Evolutionary conservation across 2,113 vertebrate species (phyloP).

Genomic region (Aspiorhynchus laticeps): DNA sequence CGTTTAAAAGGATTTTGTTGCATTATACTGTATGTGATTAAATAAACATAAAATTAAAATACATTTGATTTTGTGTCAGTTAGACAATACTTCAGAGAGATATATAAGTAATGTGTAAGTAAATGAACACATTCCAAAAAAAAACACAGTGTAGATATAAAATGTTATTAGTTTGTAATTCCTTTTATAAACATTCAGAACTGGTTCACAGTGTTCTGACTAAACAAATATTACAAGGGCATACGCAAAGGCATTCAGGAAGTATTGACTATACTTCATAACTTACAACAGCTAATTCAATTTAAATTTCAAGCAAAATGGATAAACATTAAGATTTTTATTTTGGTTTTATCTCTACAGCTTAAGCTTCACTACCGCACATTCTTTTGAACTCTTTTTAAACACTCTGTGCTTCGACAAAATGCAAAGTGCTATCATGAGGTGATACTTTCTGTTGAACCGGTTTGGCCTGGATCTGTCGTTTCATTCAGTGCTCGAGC

Average conservation of each 20-base stretch:
- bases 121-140: neutral
- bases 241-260: neutral
- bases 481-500: slow-evolving; percentile 34
- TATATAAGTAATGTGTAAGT: neutral
- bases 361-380: neutral
- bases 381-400: slow-evolving; percentile 46
- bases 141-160: neutral
- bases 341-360: neutral
- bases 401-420: slow-evolving; percentile 42
- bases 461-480: slow-evolving; percentile 64
- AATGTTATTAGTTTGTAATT: neutral
- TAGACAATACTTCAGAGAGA: too few species aligned
- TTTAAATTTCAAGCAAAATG: neutral
- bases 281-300: neutral
- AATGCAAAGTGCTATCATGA: slow-evolving; percentile 31
- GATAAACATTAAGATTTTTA: neutral
- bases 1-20: neutral
- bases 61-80: neutral
- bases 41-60: neutral
- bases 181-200: neutral
- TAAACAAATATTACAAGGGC: neutral
- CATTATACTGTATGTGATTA: neutral
- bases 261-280: neutral
- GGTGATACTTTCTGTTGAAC: slow-evolving; percentile 73
- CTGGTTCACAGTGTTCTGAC: neutral